A percentile compares a stretch with the other conserved stretches of the same genome.
Conservation (phyloP, 2,113 vertebrate species). For the Kryptolebias marmoratus region DNA sequence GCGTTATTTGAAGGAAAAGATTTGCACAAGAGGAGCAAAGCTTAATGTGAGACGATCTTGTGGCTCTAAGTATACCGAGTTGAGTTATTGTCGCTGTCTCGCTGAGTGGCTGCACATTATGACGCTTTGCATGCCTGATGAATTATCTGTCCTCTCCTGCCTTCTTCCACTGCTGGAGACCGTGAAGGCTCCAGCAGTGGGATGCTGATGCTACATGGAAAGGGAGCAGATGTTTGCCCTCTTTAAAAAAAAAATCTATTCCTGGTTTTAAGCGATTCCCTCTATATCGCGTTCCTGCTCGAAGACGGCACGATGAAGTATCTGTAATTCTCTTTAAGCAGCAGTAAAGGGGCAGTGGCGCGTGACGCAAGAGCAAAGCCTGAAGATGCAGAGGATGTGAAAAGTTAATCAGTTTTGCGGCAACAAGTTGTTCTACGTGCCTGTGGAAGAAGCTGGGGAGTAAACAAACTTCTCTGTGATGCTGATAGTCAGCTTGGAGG, state of each 20-base stretch:
- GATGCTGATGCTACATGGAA: slow-evolving; percentile 29
- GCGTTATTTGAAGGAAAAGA: background rate
- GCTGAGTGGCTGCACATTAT: slow-evolving; percentile 24
- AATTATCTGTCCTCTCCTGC: slow-evolving; percentile 47
- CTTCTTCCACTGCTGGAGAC: slow-evolving; percentile 7
- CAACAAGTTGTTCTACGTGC: slow-evolving; percentile 40
- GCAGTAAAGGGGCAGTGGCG: background rate
- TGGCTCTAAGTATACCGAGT: slow-evolving; percentile 30
- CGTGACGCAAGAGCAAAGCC: background rate
- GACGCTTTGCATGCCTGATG: slow-evolving; percentile 39
- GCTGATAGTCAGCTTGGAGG: slow-evolving; percentile 44
- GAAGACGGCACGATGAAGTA: slow-evolving; percentile 18
- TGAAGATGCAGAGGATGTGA: background rate
- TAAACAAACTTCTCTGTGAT: slow-evolving; percentile 60
- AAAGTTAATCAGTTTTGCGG: slow-evolving; percentile 38
- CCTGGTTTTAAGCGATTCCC: slow-evolving; percentile 12
- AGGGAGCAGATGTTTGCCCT: slow-evolving; percentile 62
- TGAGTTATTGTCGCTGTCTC: slow-evolving; percentile 45
- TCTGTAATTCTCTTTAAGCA: background rate
- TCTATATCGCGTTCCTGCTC: slow-evolving; percentile 21
- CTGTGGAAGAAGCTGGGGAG: slow-evolving; percentile 37
- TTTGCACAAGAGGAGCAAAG: background rate
- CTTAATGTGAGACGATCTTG: slow-evolving; percentile 16
- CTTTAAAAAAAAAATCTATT: background rate
- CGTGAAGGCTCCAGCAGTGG: slow-evolving; percentile 27